Evolutionary conservation across 2,797 vertebrate genomes (phyloP).

Genomic region (Danio aesculapii): DNA sequence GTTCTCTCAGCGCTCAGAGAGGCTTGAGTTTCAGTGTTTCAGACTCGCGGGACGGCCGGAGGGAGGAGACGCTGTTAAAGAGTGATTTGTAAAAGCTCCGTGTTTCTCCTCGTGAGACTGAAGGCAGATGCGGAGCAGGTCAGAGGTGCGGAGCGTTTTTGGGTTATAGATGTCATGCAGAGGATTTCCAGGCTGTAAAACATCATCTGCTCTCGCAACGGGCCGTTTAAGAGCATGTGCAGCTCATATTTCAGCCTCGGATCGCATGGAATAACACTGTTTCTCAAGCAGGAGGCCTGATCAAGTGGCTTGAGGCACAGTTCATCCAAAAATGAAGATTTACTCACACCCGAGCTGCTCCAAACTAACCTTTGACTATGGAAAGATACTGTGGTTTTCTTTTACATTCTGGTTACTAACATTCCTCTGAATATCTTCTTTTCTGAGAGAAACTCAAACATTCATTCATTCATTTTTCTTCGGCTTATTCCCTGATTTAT

Average conservation of each 20-base stretch:
- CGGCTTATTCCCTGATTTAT: no score
- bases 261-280: not conserved
- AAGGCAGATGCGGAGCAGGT: not conserved
- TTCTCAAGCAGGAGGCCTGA: no score
- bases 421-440: no score
- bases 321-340: no score
- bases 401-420: no score
- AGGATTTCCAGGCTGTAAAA: conserved; percentile 10
- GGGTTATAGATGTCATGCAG: not conserved
- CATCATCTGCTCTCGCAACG: not conserved
- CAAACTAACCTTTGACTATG: no score
- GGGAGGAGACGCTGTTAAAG: conserved; percentile 17
- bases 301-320: no score
- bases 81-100: not conserved
- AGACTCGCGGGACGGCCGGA: no score
- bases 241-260: not conserved
- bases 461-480: no score
- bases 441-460: no score
- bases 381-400: no score
- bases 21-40: not conserved
- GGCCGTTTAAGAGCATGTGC: not conserved
- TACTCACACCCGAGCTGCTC: no score
- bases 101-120: not conserved
- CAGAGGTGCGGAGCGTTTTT: not conserved
- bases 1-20: not conserved